phyloP scores from a whole-genome alignment of 2,113 vertebrate genomes.

The Erythrolamprus reginae region DNA sequence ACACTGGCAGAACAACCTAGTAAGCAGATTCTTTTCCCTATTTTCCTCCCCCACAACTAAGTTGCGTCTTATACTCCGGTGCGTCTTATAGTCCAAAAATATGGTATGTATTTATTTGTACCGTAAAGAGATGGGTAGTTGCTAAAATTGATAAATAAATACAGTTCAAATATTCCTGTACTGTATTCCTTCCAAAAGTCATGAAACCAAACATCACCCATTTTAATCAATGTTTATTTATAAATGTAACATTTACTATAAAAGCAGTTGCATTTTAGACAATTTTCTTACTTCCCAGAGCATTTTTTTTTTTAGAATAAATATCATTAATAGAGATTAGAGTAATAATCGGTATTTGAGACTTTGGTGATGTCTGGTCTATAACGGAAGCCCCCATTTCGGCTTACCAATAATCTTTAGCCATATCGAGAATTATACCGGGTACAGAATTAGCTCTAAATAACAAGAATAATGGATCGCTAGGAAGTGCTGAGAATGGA shows the following conservation, averaged over 20 bases:
- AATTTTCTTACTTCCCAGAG: slow-evolving; percentile 80
- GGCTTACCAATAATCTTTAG: slow-evolving; percentile 41
- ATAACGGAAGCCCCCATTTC: slow-evolving; percentile 49
- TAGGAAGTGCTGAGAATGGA: slow-evolving; percentile 44
- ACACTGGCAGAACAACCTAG: no score
- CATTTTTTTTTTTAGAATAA: slow-evolving; percentile 93
- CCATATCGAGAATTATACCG: slow-evolving; percentile 63
- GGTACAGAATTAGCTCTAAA: slow-evolving; percentile 70
- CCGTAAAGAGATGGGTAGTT: neutral
- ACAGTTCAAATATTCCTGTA: neutral
- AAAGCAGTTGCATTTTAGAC: slow-evolving; percentile 88
- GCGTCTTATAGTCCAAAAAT: no score
- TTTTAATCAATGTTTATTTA: slow-evolving; percentile 90
- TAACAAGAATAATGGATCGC: slow-evolving; percentile 63
- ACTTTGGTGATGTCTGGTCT: slow-evolving; percentile 52
- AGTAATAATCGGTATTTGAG: slow-evolving; percentile 60
- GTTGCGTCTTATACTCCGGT: no score
- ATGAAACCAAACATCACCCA: neutral
- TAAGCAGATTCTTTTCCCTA: no score
- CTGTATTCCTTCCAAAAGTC: neutral
- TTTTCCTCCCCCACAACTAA: no score
- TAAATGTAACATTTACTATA: slow-evolving; percentile 95
- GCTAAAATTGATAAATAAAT: neutral
- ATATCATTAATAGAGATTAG: slow-evolving; percentile 83
- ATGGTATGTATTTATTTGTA: neutral